Conservation (phyloP, 2,113 vertebrate species). For the Nothocercus nigrocapillus region DNA sequence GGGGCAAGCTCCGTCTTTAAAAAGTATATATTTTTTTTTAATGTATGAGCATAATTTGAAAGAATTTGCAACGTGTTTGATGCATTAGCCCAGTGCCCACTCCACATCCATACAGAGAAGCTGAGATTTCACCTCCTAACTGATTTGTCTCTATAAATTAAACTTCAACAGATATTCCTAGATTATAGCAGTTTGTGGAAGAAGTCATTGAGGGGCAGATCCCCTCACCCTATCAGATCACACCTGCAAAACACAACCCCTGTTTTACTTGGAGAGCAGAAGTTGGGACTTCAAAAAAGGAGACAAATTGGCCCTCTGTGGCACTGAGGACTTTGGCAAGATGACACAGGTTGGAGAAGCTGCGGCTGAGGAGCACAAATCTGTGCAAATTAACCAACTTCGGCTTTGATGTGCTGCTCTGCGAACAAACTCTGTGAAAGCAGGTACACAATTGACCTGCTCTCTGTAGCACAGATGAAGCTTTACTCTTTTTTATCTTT, state of each 20-base stretch:
- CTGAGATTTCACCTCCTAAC: background rate
- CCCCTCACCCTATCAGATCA: background rate
- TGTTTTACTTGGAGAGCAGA: background rate
- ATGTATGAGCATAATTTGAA: background rate
- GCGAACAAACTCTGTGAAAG: background rate
- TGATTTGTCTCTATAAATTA: background rate
- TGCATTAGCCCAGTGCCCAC: background rate
- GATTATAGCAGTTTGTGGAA: fast-evolving
- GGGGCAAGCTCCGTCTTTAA: slow-evolving; percentile 28
- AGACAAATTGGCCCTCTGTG: background rate
- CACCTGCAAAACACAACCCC: background rate
- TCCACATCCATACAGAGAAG: background rate
- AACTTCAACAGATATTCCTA: background rate
- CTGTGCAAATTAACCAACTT: background rate
- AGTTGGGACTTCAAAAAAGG: background rate
- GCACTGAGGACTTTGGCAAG: background rate
- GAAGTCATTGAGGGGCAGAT: background rate
- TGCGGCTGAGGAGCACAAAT: background rate
- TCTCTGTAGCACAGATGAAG: background rate
- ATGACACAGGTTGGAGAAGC: background rate
- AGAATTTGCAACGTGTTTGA: slow-evolving; percentile 10
- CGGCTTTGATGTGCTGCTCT: background rate
- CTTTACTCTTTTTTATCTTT: background rate
- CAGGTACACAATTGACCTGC: background rate
- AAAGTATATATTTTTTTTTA: slow-evolving; percentile 37